Base-by-base conservation (phyloP, 2,113 vertebrate genomes). In the Pseudopipra pipra region DNA sequence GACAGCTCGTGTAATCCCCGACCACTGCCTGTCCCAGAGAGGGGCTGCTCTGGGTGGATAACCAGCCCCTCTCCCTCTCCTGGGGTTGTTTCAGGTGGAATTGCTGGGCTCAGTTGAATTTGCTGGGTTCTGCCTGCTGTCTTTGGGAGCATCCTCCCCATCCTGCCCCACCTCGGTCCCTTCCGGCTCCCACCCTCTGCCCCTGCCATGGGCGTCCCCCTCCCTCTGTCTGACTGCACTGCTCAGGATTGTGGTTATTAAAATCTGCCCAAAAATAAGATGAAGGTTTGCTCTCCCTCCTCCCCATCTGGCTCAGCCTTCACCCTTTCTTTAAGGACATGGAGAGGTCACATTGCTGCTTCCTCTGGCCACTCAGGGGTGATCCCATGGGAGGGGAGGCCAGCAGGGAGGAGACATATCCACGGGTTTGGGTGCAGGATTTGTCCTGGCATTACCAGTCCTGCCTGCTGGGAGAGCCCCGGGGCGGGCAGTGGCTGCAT, bases 31-130 rank as follows among this genome's bases (percentile, higher is more conserved):
- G 4, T n/a, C 30, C 74, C 5, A 0, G 4, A 46, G 44, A 75
- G 33, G 7, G 35, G 35, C n/a, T 11, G 76, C 37, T 33, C 68
- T 3, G 39, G 58, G 56, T 20, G 0, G 0, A 35, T 0, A 12
- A 20, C 5, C 5, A 2, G 52, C 56, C 52, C 61, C 2, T 75
- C 46, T 51, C 41, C 24, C 0, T 0, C 44, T 65, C 49, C 41
- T 2, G 0, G 37, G 5, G 8, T 0, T n/a, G 19, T 27, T 73
- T 12, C 1, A 55, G 72, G 59, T 85, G 74, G 78, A 82, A 66
- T 3, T 39, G 7, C 20, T 67, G 59, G 52, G 15, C 46, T 90
- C 5, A 1, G 25, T 9, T 17, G 14, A 20, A 55, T 58, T 11
- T 62, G 5, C 2, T 7, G 33, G 7, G 17, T 78, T 61, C 19